A percentile compares a stretch with the other conserved stretches of the same genome.
Evolutionary conservation across 1,140 invertebrate genomes (phyloP).

Genomic region (Maniola jurtina): DNA sequence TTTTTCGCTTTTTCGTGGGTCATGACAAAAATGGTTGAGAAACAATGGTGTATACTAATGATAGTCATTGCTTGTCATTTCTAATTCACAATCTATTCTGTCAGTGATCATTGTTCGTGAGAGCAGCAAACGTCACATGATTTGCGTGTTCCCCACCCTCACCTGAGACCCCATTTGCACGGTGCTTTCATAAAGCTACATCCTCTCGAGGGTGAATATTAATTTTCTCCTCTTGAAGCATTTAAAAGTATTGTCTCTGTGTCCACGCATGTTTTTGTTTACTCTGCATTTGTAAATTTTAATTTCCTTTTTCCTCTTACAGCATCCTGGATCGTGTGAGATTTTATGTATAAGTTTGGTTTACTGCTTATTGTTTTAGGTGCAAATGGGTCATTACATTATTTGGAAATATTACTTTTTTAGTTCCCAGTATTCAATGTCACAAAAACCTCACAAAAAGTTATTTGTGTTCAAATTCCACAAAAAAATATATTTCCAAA

Average conservation of each 20-base stretch:
- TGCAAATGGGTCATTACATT: constrained; percentile 73
- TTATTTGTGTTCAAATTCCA: neutral
- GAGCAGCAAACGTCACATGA: constrained; percentile 62
- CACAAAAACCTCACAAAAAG: neutral
- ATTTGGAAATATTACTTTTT: constrained; percentile 47
- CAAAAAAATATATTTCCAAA: constrained; percentile 40
- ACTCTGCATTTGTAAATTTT: constrained; percentile 44
- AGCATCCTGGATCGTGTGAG: constrained; percentile 35
- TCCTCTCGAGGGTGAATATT: constrained; percentile 40
- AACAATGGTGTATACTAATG: neutral
- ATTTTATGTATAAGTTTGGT: constrained; percentile 35
- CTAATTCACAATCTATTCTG: neutral
- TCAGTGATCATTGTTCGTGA: neutral
- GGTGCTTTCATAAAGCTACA: constrained; percentile 45
- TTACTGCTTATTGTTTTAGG: constrained; percentile 51
- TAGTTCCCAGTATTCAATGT: neutral
- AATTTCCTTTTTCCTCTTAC: constrained; percentile 45
- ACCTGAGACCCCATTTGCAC: constrained; percentile 74
- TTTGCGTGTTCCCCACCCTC: constrained; percentile 61
- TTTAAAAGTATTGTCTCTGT: constrained; percentile 60
- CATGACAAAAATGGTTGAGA: too few relatives aligned
- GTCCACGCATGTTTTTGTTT: constrained; percentile 76
- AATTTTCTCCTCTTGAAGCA: constrained; percentile 46
- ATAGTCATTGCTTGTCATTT: neutral
- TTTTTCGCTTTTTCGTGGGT: too few relatives aligned